Evolutionary conservation across 2,797 vertebrate genomes (phyloP).

Genomic region (Sphaeramia orbicularis): DNA sequence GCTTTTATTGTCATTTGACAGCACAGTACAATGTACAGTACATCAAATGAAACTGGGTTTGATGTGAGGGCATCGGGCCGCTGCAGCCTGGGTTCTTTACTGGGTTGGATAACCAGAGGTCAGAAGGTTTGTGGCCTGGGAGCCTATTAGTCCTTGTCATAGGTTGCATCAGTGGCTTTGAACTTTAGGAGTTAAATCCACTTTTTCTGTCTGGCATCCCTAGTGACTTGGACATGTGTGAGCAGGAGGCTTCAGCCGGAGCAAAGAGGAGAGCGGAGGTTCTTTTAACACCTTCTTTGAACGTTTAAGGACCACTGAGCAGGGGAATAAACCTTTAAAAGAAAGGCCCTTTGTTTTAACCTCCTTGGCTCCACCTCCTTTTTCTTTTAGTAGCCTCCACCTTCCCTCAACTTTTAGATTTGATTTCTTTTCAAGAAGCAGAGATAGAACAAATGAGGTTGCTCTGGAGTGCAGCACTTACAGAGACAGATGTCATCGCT

Average conservation of each 20-base stretch:
- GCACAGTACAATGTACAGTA: too few species aligned
- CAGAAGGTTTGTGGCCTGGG: constrained; percentile 6
- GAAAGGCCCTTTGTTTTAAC: constrained; percentile 83
- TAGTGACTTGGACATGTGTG: constrained; percentile 54
- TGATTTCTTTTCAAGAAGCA: constrained; percentile 82
- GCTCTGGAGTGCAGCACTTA: constrained; percentile 82
- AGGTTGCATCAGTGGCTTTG: constrained; percentile 28
- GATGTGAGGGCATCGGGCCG: too few species aligned
- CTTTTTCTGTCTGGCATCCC: constrained; percentile 32
- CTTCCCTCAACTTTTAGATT: constrained; percentile 78
- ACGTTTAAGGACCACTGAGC: constrained; percentile 72
- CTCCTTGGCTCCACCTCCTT: constrained; percentile 68
- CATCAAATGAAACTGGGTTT: too few species aligned
- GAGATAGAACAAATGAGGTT: constrained; percentile 81
- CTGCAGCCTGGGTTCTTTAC: too few species aligned
- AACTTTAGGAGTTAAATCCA: constrained; percentile 37
- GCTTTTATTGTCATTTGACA: too few species aligned
- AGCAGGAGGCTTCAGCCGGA: constrained; percentile 71
- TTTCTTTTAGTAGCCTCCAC: constrained; percentile 66
- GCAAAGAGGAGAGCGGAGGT: constrained; percentile 35
- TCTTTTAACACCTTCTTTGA: constrained; percentile 76
- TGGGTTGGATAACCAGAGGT: not conserved
- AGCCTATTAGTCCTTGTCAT: constrained; percentile 17
- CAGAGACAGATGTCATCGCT: constrained; percentile 87
- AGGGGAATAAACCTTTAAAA: constrained; percentile 69